Evolutionary conservation across 1,140 invertebrate species (phyloP), one percentile per base, ranked within the genome.

Genomic region (Aphelenchoides besseyi): DNA sequence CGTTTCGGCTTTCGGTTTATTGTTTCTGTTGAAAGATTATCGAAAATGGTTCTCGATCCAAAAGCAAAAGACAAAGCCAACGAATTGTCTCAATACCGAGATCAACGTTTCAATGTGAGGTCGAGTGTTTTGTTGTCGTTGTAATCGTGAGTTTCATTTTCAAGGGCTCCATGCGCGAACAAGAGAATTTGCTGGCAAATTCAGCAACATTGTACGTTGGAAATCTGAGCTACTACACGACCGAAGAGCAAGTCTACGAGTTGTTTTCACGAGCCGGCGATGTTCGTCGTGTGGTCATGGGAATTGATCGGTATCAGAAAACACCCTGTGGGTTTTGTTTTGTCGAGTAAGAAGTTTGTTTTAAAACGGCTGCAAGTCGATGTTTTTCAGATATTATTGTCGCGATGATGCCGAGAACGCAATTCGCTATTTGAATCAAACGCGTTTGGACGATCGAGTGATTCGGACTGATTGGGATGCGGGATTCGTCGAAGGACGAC

Each of bases 271-370:
- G 92, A 86, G 95, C 94, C 86, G 97, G 97, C 3, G 95, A 98
- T 86, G 90, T 99, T 29, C 91, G 94, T 79, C 87, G 94, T 79
- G 92, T 99, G 30, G 90, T 99, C 12, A 98, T 99, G 95, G 97
- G 97, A 0, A 86, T 99, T 59, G 95, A 99, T 85, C 95, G 97
- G 82, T 94, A 92, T 78, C 95, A 94, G 78, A 98, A 97, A 84
- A 99, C 96, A 0, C 97, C 97, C 0, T 99, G 97, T 88, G 97
- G 97, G 8, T 99, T 99, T 86, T 98, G 96, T 86, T 99, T 99
- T 88, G 90, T 99, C 0, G 97, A 99, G 88, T 99, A 89, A 85
- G 86, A n/a, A n/a, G n/a, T 84, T 85, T 81, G 74, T 78, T n/a
- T n/a, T n/a, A n/a, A n/a, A n/a, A n/a, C n/a, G n/a, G n/a, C n/a